Percentiles rank a stretch among this genome's conserved stretches.
These are phyloP conservation scores for Drosophila lini DNA, from an alignment of 1,140 invertebrate species.

Conservation along the genomic window DNA sequence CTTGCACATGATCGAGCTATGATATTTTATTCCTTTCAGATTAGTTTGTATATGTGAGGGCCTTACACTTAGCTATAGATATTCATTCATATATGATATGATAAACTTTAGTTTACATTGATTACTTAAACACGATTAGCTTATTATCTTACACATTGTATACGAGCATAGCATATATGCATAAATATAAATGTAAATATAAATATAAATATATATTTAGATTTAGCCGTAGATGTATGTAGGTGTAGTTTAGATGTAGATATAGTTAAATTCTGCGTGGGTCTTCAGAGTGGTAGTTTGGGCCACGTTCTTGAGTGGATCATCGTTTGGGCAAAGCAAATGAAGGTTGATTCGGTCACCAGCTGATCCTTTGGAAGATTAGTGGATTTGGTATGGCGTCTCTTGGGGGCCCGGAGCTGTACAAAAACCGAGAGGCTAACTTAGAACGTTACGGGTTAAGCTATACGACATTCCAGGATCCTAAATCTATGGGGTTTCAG, in stretches of 20 bases:
- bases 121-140: slow-evolving; percentile 53
- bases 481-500: background rate
- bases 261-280: slow-evolving; percentile 19
- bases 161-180: slow-evolving; percentile 62
- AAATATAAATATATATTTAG: slow-evolving; percentile 38
- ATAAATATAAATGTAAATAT: slow-evolving; percentile 47
- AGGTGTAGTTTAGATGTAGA: slow-evolving; percentile 30
- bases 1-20: slow-evolving; percentile 62
- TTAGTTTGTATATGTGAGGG: slow-evolving; percentile 48
- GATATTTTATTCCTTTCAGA: slow-evolving; percentile 53
- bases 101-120: slow-evolving; percentile 68
- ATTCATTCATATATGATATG: slow-evolving; percentile 72
- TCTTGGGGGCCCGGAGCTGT: slow-evolving; percentile 39
- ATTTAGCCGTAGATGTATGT: slow-evolving; percentile 39
- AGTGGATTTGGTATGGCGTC: slow-evolving; percentile 49
- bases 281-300: slow-evolving; percentile 22
- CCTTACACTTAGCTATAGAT: slow-evolving; percentile 48
- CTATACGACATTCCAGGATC: slow-evolving; percentile 5
- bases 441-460: slow-evolving; percentile 13
- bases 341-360: slow-evolving; percentile 17
- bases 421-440: slow-evolving; percentile 48
- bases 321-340: slow-evolving; percentile 43
- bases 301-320: slow-evolving; percentile 37
- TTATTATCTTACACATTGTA: slow-evolving; percentile 80
- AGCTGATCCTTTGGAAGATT: slow-evolving; percentile 49